Conservation (phyloP, 2,113 vertebrate species). For the Accipiter cooperii region DNA sequence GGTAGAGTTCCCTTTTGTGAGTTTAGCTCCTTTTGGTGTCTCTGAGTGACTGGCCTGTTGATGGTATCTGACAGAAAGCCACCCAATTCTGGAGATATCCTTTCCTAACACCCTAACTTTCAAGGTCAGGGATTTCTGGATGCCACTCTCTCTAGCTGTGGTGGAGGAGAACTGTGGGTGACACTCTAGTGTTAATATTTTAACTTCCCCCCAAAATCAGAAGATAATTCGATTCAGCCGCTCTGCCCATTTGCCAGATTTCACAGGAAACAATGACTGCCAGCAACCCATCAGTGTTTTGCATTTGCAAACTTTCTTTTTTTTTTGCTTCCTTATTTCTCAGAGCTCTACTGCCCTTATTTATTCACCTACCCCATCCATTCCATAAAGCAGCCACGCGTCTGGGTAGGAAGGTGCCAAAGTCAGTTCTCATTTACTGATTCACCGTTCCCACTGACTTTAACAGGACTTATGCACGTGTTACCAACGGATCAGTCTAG, state of each 20-base stretch:
- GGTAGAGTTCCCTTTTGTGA: background rate
- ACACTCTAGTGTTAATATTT: background rate
- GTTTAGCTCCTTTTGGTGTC: background rate
- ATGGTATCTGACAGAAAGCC: background rate
- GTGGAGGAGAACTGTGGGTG: background rate
- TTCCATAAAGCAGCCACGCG: background rate
- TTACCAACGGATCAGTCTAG: background rate
- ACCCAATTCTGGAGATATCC: background rate
- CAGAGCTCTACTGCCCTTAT: background rate
- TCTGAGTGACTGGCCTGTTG: background rate
- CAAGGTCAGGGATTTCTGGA: background rate
- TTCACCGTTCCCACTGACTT: background rate
- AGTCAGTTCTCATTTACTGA: background rate
- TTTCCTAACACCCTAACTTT: background rate
- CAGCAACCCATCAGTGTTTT: background rate
- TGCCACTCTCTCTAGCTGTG: background rate
- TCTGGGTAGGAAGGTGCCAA: background rate
- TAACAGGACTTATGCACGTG: fast-evolving
- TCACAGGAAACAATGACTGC: background rate
- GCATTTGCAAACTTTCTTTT: background rate
- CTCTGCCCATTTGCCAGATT: background rate
- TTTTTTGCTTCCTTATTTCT: background rate
- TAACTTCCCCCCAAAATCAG: background rate
- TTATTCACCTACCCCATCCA: background rate
- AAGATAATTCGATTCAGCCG: background rate